These are phyloP conservation scores for Tretioscincus oriximinensis DNA, from an alignment of 2,113 vertebrate species.

Conservation along the genomic window DNA sequence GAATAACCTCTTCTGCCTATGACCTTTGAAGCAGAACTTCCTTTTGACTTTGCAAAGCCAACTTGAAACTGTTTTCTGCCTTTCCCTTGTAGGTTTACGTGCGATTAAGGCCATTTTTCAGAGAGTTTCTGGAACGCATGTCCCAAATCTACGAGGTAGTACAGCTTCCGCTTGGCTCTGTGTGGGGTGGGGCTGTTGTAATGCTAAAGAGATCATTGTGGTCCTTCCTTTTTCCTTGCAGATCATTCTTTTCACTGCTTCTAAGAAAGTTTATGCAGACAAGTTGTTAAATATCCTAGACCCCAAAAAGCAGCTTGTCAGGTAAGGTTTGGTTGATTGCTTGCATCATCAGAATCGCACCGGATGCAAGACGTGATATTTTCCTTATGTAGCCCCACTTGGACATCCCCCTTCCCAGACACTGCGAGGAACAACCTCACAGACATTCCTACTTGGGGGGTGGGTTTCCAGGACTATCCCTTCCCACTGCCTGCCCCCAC, in stretches of 20 bases:
- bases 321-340: slow-evolving; percentile 75
- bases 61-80: slow-evolving; percentile 19
- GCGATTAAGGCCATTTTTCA: slow-evolving; percentile 94
- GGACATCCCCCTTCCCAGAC: background rate
- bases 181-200: background rate
- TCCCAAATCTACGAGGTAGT: slow-evolving; percentile 99
- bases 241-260: slow-evolving; percentile 99
- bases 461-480: too few species aligned
- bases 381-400: background rate
- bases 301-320: slow-evolving; percentile 97
- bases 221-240: slow-evolving; percentile 68
- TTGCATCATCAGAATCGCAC: slow-evolving; percentile 8
- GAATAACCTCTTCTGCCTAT: background rate
- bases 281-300: slow-evolving; percentile 98
- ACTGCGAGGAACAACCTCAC: background rate
- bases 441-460: background rate
- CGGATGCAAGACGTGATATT: background rate
- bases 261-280: slow-evolving; percentile 99
- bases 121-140: slow-evolving; percentile 98
- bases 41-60: background rate
- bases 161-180: accelerated
- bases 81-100: slow-evolving; percentile 87
- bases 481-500: too few species aligned
- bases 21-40: background rate
- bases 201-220: slow-evolving; percentile 51